A percentile compares a stretch with the other conserved stretches of the same genome.
These are phyloP conservation scores for Columba janthina DNA, from an alignment of 2,113 vertebrate species.

Conservation along the genomic window DNA sequence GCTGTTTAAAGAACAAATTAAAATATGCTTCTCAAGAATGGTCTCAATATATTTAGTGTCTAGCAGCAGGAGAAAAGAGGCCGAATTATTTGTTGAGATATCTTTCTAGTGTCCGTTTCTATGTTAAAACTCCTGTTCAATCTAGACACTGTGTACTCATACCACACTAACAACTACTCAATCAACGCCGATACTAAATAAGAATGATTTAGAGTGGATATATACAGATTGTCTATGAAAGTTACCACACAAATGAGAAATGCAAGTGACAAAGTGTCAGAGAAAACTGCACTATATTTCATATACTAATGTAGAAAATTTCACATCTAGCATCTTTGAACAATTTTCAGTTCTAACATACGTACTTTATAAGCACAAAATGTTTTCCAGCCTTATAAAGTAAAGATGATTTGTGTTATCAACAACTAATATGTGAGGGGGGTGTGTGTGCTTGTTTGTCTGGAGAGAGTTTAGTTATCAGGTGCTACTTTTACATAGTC, in stretches of 20 bases:
- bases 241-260: neutral
- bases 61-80: neutral
- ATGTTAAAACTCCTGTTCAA: neutral
- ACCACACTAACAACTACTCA: neutral
- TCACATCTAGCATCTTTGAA: neutral
- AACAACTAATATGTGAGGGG: neutral
- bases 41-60: neutral
- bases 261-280: neutral
- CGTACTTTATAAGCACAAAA: neutral
- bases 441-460: neutral
- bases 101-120: neutral
- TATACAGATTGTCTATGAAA: neutral
- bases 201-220: neutral
- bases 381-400: neutral
- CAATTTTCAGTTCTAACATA: neutral
- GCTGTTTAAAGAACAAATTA: neutral
- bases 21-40: neutral
- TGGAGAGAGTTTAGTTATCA: neutral
- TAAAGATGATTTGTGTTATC: neutral
- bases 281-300: neutral
- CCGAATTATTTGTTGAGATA: neutral
- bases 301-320: neutral
- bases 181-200: neutral
- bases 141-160: neutral
- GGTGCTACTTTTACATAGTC: conserved; percentile 57